phyloP scores from a whole-genome alignment of 2,113 vertebrate genomes.

The Ifrita kowaldi region DNA sequence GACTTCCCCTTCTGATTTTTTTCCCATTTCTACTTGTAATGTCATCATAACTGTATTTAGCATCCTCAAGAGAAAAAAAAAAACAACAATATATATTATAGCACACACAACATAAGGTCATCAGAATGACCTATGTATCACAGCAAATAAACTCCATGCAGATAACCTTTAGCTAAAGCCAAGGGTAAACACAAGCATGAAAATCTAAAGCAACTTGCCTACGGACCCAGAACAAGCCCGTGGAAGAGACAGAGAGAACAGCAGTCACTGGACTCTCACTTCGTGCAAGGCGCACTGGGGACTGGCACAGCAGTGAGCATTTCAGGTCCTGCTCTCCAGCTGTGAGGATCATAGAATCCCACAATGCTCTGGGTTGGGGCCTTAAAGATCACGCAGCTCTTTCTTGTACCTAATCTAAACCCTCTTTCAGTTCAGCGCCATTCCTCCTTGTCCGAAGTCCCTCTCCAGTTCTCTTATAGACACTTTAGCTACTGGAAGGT shows the following conservation, averaged over 20 bases:
- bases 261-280: not conserved
- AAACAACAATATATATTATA: accelerated
- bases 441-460: not conserved
- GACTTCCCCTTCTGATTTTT: not conserved
- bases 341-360: not conserved
- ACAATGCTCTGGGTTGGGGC: not conserved
- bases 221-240: accelerated
- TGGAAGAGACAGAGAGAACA: not conserved
- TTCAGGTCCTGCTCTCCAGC: not conserved
- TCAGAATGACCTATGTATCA: not conserved
- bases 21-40: not conserved
- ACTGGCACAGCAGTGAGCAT: not conserved
- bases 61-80: not conserved
- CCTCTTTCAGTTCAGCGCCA: not conserved
- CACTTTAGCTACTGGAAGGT: not conserved
- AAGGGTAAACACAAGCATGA: not conserved
- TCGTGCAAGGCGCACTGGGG: not conserved
- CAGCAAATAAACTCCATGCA: not conserved
- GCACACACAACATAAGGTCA: not conserved
- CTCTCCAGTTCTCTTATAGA: not conserved
- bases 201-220: not conserved
- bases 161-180: not conserved
- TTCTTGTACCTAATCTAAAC: not conserved
- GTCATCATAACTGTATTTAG: not conserved
- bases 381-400: not conserved